Conservation (phyloP, 2,888 invertebrate genomes). For the Dinocampus coccinellae region DNA sequence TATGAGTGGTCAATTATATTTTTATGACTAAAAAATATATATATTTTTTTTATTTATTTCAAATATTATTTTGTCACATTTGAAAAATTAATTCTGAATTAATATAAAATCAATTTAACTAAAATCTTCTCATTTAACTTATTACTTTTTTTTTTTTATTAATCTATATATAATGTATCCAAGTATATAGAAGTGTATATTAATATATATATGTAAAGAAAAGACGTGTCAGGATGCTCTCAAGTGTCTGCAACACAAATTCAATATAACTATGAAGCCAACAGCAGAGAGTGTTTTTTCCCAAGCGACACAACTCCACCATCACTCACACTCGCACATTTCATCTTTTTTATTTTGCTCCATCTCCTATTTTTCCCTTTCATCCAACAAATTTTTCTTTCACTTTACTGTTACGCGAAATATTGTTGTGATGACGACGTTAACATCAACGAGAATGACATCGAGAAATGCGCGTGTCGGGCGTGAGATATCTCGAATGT, state of each 20-base stretch:
- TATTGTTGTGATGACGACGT: constrained; percentile 15
- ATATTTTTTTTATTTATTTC: no score
- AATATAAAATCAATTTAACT: no score
- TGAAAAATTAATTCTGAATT: no score
- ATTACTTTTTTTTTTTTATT: no score
- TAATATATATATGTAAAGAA: neutral
- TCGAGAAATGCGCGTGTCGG: neutral
- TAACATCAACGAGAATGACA: constrained; percentile 34
- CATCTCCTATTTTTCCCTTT: neutral
- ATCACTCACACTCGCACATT: constrained; percentile 3
- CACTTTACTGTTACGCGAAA: neutral
- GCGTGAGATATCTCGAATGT: constrained; percentile 5
- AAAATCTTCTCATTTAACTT: no score
- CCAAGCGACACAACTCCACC: constrained; percentile 22
- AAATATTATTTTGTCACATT: no score
- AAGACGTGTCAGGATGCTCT: constrained; percentile 31
- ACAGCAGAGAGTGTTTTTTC: constrained; percentile 28
- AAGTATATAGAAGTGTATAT: no score
- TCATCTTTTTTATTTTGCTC: neutral
- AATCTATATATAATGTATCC: neutral
- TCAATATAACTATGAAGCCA: constrained; percentile 36
- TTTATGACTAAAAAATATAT: no score
- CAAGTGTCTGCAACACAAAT: constrained; percentile 40
- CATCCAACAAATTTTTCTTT: neutral
- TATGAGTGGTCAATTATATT: neutral